These are phyloP conservation scores for Cydia pomonella DNA, from an alignment of 1,140 invertebrate genomes.

Conservation along the genomic window DNA sequence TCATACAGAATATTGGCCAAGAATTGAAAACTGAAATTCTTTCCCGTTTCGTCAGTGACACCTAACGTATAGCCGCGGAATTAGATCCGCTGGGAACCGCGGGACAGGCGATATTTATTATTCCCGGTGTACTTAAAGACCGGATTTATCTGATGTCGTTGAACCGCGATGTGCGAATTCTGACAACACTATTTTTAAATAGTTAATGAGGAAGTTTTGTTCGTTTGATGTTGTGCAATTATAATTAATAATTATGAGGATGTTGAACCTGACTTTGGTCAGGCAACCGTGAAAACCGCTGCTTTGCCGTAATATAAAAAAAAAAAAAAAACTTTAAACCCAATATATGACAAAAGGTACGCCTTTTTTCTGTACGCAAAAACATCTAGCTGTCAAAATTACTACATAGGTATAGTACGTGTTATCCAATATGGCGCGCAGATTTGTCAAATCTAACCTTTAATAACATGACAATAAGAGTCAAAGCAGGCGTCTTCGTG, in stretches of 20 bases:
- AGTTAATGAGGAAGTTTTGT: constrained; percentile 11
- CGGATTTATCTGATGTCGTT: constrained; percentile 4
- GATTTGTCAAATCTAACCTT: too few species aligned
- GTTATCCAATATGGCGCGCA: too few species aligned
- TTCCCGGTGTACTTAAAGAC: constrained; percentile 8
- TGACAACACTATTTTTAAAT: constrained; percentile 29
- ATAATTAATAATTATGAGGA: not conserved
- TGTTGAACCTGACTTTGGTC: not conserved
- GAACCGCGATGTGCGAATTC: constrained; percentile 10
- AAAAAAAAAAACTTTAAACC: too few species aligned
- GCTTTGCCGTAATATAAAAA: too few species aligned
- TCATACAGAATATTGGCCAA: not conserved
- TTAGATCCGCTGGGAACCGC: not conserved
- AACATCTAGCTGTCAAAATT: too few species aligned
- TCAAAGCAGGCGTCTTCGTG: too few species aligned
- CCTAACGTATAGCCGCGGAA: not conserved
- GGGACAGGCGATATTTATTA: constrained; percentile 6
- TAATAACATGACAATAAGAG: too few species aligned
- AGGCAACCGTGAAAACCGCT: not conserved
- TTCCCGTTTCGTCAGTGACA: constrained; percentile 4
- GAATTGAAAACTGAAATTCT: not conserved
- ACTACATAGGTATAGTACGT: too few species aligned
- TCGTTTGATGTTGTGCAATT: constrained; percentile 21
- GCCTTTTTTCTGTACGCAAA: too few species aligned
- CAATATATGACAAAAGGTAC: too few species aligned